Base-by-base conservation (phyloP, 35 echinoderm and acorn worm species). In the Holothuria glaberrima region DNA sequence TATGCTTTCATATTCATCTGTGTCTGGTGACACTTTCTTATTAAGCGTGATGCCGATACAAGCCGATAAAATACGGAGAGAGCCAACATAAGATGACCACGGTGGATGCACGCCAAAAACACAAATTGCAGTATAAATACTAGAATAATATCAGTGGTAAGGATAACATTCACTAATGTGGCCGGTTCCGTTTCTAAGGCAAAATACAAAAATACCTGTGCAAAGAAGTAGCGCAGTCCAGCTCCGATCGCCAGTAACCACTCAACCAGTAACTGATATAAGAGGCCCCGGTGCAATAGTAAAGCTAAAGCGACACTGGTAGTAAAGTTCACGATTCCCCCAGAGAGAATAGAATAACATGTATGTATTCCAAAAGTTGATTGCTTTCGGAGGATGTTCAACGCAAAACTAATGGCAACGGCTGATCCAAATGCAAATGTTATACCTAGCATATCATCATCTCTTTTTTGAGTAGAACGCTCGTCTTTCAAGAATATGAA, bases 41-140 rank as follows among this genome's bases (percentile, higher is more conserved):
- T 68, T 74, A 9, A 35, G n/a, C 20, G 50, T 25, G 20, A 48
- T 78, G 9, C 74, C 74, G 14, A 78, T 10, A 52, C 74, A 78
- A 48, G 74, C 74, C 4, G 41, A 22, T 6, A 78, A 22, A 30
- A 78, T 48, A 14, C 35, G 0, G 20, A 48, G 4, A 3, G 38
- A 38, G 4, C 74, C 74, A 28, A 78, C 1, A 9, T 26, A 20
- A 7, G 74, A 78, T 9, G 74, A 52, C 74, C 74, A 78, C 19
- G 21, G 18, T 3, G 74, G 74, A 9, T 26, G 13, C 19, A 22
- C 33, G 0, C 20, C 18, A 3, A 48, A 78, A 45, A 78, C 25
- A 78, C 13, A 6, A 78, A 12, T 25, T 78, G 74, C 6, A 78
- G 13, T 26, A 78, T 50, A 28, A 78, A 78, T 45, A 48, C 74